phyloP scores from a whole-genome alignment of 2,888 invertebrate genomes.

The Callosobruchus maculatus region DNA sequence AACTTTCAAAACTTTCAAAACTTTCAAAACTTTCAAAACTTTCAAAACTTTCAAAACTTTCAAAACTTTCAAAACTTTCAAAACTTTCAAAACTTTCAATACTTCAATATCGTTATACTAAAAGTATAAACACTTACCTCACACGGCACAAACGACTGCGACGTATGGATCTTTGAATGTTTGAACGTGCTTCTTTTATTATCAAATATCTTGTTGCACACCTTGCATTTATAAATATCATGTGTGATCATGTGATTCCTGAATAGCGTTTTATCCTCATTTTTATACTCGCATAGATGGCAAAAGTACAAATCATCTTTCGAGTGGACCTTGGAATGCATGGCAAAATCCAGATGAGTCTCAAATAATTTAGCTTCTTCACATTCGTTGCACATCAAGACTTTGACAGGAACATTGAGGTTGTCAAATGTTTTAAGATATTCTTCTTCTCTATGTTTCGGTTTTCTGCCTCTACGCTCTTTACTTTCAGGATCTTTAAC shows the following conservation, averaged over 20 bases:
- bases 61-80: no score
- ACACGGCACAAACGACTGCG: slow-evolving; percentile 51
- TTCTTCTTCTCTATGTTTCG: slow-evolving; percentile 9
- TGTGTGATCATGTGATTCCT: slow-evolving; percentile 49
- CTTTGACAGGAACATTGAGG: slow-evolving; percentile 34
- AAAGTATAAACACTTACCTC: slow-evolving; percentile 26
- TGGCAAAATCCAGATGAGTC: slow-evolving; percentile 37
- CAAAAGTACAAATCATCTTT: slow-evolving; percentile 37
- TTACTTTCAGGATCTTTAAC: slow-evolving; percentile 2
- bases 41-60: no score
- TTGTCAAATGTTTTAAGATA: slow-evolving; percentile 16
- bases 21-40: no score
- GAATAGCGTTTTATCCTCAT: slow-evolving; percentile 35
- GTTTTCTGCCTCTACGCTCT: slow-evolving; percentile 8
- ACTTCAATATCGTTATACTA: neutral
- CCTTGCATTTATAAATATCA: slow-evolving; percentile 48
- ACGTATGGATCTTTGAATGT: slow-evolving; percentile 50
- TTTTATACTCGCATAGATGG: slow-evolving; percentile 39
- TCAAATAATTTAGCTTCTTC: slow-evolving; percentile 36
- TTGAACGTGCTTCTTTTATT: slow-evolving; percentile 52
- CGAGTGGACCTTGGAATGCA: slow-evolving; percentile 38
- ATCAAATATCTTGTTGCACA: slow-evolving; percentile 51
- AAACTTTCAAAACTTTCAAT: no score
- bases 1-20: no score
- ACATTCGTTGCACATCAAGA: slow-evolving; percentile 39